Percentiles rank a stretch among this genome's conserved stretches.
These are phyloP conservation scores for Limnodromus scolopaceus DNA, from an alignment of 2,797 vertebrate species.

Conservation along the genomic window DNA sequence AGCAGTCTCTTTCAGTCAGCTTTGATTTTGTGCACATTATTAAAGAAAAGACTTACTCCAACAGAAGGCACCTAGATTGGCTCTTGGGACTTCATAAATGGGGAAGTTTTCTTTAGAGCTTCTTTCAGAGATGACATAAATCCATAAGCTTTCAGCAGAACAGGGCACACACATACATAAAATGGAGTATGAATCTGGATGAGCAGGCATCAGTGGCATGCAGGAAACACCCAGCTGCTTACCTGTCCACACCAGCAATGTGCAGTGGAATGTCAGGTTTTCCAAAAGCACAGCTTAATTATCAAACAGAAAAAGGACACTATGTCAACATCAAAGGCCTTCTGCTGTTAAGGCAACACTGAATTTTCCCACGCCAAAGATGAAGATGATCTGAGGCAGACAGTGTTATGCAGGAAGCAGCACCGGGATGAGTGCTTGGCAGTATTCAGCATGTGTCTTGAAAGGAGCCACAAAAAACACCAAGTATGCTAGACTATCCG, in stretches of 20 bases:
- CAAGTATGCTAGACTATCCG: background rate
- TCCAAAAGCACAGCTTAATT: background rate
- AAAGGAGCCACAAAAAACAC: background rate
- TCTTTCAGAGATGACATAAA: background rate
- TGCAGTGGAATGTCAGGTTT: background rate
- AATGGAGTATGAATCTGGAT: background rate
- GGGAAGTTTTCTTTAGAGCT: background rate
- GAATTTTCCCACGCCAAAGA: background rate
- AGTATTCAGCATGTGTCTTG: background rate
- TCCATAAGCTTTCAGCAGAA: background rate
- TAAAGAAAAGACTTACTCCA: background rate
- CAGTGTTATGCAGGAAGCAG: background rate
- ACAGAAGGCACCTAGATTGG: background rate
- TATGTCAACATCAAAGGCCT: background rate
- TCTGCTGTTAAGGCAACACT: background rate
- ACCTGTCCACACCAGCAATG: background rate
- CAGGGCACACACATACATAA: accelerated
- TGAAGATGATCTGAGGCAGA: background rate
- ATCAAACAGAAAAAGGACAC: background rate
- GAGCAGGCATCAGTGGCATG: background rate
- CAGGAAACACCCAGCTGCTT: background rate
- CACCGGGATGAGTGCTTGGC: background rate
- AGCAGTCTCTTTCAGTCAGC: background rate
- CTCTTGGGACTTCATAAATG: background rate
- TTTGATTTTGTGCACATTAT: background rate